Evolutionary conservation across 2,888 invertebrate genomes (phyloP).

Genomic region (Pasiphila rectangulata): DNA sequence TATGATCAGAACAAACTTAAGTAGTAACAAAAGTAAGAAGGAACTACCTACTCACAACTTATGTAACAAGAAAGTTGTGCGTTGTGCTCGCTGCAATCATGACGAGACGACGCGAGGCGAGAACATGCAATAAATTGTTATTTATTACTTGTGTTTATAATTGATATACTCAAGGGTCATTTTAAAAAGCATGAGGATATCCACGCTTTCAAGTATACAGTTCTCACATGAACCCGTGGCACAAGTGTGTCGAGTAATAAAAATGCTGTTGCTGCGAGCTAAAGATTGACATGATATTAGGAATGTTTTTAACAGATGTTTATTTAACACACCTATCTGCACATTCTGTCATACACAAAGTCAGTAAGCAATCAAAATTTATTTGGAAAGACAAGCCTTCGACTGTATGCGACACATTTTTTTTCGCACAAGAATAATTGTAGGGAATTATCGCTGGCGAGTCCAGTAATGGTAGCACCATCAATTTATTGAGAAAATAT

Average conservation of each 20-base stretch:
- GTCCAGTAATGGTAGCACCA: conserved; percentile 59
- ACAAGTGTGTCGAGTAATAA: background rate
- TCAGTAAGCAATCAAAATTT: no score
- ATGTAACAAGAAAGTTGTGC: conserved; percentile 16
- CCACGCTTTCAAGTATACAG: conserved; percentile 36
- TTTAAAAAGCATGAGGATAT: conserved; percentile 34
- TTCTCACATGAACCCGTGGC: conserved; percentile 1
- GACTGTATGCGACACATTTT: conserved; percentile 41
- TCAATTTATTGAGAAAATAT: conserved; percentile 45
- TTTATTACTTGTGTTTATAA: conserved; percentile 36
- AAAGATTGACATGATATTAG: no score
- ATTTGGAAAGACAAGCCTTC: no score
- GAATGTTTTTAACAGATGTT: no score
- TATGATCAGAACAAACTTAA: no score
- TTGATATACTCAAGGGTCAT: conserved; percentile 34
- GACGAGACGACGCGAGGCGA: conserved; percentile 28
- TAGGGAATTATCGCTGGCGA: conserved; percentile 58
- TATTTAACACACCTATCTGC: no score
- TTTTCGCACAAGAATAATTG: conserved; percentile 54
- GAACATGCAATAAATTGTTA: conserved; percentile 38
- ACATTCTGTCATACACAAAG: no score
- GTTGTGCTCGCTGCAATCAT: conserved; percentile 31
- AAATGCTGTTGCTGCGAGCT: background rate
- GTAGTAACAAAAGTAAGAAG: no score
- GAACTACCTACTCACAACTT: no score